Evolutionary conservation across 1,140 invertebrate genomes (phyloP).

Genomic region (Lasioglossum albipes): DNA sequence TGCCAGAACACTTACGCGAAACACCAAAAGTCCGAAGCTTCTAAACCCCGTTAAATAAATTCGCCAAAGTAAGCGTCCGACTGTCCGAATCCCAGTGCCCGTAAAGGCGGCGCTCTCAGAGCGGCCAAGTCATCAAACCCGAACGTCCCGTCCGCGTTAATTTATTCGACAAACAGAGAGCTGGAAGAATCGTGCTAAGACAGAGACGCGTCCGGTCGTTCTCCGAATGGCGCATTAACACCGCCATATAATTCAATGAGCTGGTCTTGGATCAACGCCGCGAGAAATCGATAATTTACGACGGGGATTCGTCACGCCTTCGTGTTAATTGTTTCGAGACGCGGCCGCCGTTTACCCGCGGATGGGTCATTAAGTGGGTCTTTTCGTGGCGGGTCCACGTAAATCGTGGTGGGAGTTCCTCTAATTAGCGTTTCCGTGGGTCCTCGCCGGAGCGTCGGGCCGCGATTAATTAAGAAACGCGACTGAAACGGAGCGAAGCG

Average conservation of each 20-base stretch:
- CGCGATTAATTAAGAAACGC: not conserved
- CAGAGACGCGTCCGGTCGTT: not conserved
- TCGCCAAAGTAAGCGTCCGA: no score
- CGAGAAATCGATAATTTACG: slow-evolving; percentile 40
- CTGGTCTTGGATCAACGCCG: slow-evolving; percentile 11
- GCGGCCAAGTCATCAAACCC: no score
- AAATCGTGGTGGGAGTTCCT: not conserved
- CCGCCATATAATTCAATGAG: slow-evolving; percentile 18
- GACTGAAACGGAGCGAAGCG: not conserved
- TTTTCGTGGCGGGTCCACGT: not conserved
- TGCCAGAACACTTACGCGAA: no score
- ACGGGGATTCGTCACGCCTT: slow-evolving; percentile 24
- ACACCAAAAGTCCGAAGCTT: no score
- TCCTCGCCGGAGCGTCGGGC: not conserved
- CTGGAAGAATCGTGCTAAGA: not conserved
- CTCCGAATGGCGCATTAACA: slow-evolving; percentile 5
- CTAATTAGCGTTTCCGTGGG: not conserved
- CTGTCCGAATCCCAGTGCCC: no score
- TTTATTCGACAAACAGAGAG: slow-evolving; percentile 26
- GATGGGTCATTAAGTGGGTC: slow-evolving; percentile 25
- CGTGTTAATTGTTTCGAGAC: slow-evolving; percentile 38
- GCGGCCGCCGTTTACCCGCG: not conserved
- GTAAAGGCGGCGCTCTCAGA: no score
- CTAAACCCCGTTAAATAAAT: no score
- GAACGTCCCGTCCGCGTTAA: not conserved